Conservation (phyloP, 2,888 invertebrate species). For the Tipula vernalis region DNA sequence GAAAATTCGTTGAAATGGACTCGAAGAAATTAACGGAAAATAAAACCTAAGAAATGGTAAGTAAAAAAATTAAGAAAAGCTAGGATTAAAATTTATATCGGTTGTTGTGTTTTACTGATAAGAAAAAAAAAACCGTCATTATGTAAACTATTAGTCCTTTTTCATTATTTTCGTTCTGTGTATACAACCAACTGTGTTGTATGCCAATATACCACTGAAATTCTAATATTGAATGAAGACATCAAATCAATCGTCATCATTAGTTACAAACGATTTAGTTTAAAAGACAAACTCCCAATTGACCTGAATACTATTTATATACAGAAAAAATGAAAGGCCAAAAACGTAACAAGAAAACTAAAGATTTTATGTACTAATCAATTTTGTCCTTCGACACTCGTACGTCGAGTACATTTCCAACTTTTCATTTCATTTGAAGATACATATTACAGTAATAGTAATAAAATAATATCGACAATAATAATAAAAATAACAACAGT, state of each 20-base stretch:
- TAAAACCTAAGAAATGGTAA: background rate
- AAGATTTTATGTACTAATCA: background rate
- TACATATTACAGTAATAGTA: background rate
- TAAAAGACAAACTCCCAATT: background rate
- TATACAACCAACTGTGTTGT: background rate
- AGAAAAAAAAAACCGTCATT: background rate
- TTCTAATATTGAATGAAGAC: background rate
- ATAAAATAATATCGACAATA: background rate
- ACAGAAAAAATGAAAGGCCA: background rate
- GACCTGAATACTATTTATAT: background rate
- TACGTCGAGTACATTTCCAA: background rate
- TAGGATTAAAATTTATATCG: background rate
- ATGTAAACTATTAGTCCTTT: background rate
- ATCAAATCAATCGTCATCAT: background rate
- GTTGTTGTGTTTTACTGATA: background rate
- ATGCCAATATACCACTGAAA: background rate
- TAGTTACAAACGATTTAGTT: background rate
- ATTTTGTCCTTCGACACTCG: background rate
- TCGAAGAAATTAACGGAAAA: background rate
- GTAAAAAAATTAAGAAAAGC: background rate
- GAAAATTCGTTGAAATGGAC: background rate
- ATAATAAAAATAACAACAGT: conserved; percentile 4
- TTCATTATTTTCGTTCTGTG: background rate
- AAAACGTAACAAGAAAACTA: background rate
- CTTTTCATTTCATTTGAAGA: background rate